Base-by-base conservation (phyloP, 2,888 invertebrate species). In the Acanthoscelides obtectus region DNA sequence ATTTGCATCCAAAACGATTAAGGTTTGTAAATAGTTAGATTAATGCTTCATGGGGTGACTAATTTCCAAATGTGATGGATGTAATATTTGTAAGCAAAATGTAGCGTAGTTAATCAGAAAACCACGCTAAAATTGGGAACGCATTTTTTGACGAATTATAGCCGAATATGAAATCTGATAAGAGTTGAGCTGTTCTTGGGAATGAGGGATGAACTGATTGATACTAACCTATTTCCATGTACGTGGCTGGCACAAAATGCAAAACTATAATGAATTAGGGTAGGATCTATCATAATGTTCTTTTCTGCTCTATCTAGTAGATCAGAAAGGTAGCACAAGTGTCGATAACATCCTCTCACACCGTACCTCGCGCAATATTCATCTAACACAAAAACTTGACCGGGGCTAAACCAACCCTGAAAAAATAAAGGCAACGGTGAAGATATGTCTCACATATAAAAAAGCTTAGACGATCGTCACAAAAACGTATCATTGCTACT, bases 241-340 rank as follows among this genome's bases (percentile, higher is more conserved):
- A 99, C 99, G 86, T 99, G 99, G 81, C 96, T 98, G 71, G 99
- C 99, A 87, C 99, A 99, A 88, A 98, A 99, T 67, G 99, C 99
- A 87, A 99, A 99, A 82, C 98, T 97, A 87, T 96, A 99, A 87
- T 99, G 99, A 84, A 99, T 97, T 75, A 99, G 89, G 0, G 98
- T 99, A 0, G 99, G 99, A 87, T 99, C 99, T 75, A 99, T 97
- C 89, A 99, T 96, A 79, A 95, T 90, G 75, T 88, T 88, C 81
- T 96, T 95, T 86, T 99, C 98, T 0, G 98, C 97, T 75, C 96
- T 91, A 84, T 98, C 97, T 79, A 99, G 88, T 69, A 99, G 90
- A 86, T 99, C 99, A 75, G 94, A 93, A 73, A 99, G 90, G 86
- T 99, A 99, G 85, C 96, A 96, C 69, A 99, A 90, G 86, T 99